Base-by-base conservation (phyloP, 1,140 invertebrate species). In the Gyrodactylus bullatarudis region DNA sequence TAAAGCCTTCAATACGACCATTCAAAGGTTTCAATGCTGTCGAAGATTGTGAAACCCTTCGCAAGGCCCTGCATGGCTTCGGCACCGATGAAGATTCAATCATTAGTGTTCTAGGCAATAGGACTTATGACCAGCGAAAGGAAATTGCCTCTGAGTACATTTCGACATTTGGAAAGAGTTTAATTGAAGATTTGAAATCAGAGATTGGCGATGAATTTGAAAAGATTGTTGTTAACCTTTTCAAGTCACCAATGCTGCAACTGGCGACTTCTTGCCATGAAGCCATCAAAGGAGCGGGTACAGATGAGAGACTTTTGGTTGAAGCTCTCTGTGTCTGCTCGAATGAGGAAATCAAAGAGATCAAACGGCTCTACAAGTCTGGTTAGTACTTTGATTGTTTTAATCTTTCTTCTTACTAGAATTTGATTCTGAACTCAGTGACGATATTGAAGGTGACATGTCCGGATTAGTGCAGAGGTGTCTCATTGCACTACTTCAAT, bases 191-290 rank as follows among this genome's bases (percentile, higher is more conserved):
- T 76, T 78, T 93, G 74, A 89, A 89, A 78, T 86, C 86, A 75
- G 89, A 91, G 81, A 79, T 91, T 23, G 86, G 86, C 69, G 89
- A 89, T 1, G 87, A 89, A 79, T 86, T 92, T 75, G 87, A 89
- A 80, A 87, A 90, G 79, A 86, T 89, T 20, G 87, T 89, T 74
- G 77, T 90, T 2, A 87, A 87, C 8, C 82, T 91, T 26, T 87
- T 91, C 86, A 89, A 75, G 68, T 76, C 79, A 24, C 77, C 79
- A n/a, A 75, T 77, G 70, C 77, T 78, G 69, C 79, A 77, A 73
- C 34, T 54, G 8, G 34, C 34, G 8, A 54, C n/a, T 8, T 54
- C 8, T n/a, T 54, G 34, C n/a, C n/a, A 54, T 54, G n/a, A 54
- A 16, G 78, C 82, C 1, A 77, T 83, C 68, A 77, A 78, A 54